Percentiles rank a stretch among this genome's conserved stretches.
Evolutionary conservation across 2,113 vertebrate genomes (phyloP).

Genomic region (Promerops cafer): DNA sequence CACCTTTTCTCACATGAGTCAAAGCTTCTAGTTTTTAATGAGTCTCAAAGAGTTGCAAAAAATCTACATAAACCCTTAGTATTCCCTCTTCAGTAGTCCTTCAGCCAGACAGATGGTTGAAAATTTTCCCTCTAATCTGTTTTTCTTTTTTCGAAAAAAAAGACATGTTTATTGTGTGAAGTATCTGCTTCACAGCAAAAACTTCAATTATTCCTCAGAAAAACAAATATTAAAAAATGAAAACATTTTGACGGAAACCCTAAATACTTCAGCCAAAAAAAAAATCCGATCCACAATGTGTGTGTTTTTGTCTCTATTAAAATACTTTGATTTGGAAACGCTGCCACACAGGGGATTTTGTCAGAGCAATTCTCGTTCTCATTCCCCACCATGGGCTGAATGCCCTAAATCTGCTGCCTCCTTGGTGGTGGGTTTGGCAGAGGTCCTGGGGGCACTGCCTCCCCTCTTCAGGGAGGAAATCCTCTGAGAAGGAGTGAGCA

Average conservation of each 20-base stretch:
- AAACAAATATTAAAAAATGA: constrained; percentile 60
- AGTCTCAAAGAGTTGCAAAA: neutral
- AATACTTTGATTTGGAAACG: constrained; percentile 47
- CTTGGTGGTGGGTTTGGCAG: neutral
- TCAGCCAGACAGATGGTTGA: constrained; percentile 57
- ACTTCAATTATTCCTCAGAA: constrained; percentile 56
- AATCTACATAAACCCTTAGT: neutral
- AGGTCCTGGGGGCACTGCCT: neutral
- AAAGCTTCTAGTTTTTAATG: constrained; percentile 10
- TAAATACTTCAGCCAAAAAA: constrained; percentile 39
- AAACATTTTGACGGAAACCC: constrained; percentile 62
- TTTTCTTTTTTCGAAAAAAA: neutral
- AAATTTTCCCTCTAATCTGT: constrained; percentile 31
- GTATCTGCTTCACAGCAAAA: constrained; percentile 56
- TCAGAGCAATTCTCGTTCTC: neutral
- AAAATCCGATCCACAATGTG: neutral
- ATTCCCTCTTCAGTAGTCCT: constrained; percentile 40
- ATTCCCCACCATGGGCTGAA: neutral
- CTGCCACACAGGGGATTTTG: constrained; percentile 49
- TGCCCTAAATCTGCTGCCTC: neutral
- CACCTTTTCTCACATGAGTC: neutral
- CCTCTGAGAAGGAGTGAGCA: neutral
- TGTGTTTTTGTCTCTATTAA: neutral
- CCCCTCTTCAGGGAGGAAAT: neutral
- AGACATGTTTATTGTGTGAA: constrained; percentile 62